Base-by-base conservation (phyloP, 2,797 vertebrate species). In the Megaceryle alcyon region DNA sequence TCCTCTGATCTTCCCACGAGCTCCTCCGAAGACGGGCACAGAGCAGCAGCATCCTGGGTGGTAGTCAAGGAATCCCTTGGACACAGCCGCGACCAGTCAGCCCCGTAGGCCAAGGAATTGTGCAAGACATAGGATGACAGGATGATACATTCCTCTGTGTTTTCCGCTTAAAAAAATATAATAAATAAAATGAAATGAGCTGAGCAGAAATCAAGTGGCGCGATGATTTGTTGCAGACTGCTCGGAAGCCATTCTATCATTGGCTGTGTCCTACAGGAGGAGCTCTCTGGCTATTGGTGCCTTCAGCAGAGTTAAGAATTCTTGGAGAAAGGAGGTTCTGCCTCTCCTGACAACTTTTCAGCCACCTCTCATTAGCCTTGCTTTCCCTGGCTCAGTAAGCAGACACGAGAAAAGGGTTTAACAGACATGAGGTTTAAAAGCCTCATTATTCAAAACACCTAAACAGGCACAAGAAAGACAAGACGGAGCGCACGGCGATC, bases 71-170 rank as follows among this genome's bases (percentile, higher is more conserved):
- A 64, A 43, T 87, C 65, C 75, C 6, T 60, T 0, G 72, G 77
- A 18, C 93, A 87, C 29, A 99, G 96, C 72, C 96, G 97, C 25
- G 99, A 99, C 99, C 99, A 99, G 97, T 99, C 99, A 0, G 98
- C 99, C 60, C 99, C 99, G 0, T 99, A 99, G 5, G 99, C 99
- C 96, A 99, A 92, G 7, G 99, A 99, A 89, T 98, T 98, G 96
- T 99, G 98, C 63, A 99, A 95, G 59, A 98, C 97, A 7, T 99
- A 99, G 60, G 99, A 99, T 10, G 98, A 98, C 26, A 98, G 91
- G 17, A 99, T 92, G 2, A 98, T 69, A 75, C 98, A 99, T 0
- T 96, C 76, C 26, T 97, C 98, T 37, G 81, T 97, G 56, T 96
- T 93, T 85, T 98, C 97, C 54, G 98, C 99, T 99, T 57, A 23